Percentiles rank a stretch among this genome's conserved stretches.
These are phyloP conservation scores for Apteryx mantelli DNA, from an alignment of 2,113 vertebrate genomes.

Conservation along the genomic window DNA sequence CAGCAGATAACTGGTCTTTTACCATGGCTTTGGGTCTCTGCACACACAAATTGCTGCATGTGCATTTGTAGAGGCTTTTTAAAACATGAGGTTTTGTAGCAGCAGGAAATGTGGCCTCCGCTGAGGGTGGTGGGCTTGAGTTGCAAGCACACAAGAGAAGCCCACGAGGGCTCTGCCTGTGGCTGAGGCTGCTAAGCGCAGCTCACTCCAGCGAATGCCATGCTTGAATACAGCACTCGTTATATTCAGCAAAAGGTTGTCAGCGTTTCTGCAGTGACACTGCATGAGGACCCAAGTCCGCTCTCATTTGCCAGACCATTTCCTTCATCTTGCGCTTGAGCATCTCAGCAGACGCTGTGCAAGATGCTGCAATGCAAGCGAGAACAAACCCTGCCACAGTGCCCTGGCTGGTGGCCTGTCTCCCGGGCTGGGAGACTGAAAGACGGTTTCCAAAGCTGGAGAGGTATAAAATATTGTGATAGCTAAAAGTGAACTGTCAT, in stretches of 20 bases:
- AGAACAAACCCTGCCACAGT: neutral
- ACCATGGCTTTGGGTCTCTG: too few species aligned
- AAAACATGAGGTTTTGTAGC: neutral
- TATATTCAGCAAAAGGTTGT: neutral
- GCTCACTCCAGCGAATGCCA: rapidly evolving
- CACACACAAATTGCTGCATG: neutral
- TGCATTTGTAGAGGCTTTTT: neutral
- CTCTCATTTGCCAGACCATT: neutral
- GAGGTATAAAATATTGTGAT: neutral
- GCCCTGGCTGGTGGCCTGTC: neutral
- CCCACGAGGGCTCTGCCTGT: neutral
- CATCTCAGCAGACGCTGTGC: neutral
- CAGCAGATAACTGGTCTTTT: too few species aligned
- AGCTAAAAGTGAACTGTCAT: neutral
- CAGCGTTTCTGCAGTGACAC: rapidly evolving
- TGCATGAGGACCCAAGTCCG: neutral
- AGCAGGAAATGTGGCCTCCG: neutral
- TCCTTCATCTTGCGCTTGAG: rapidly evolving
- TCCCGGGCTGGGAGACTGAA: rapidly evolving
- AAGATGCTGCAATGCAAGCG: neutral
- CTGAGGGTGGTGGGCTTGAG: neutral
- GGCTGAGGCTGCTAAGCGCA: neutral
- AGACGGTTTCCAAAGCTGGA: neutral
- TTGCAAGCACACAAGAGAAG: neutral
- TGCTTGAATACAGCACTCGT: neutral